A percentile compares a stretch with the other conserved stretches of the same genome.
These are phyloP conservation scores for Tetragnatha montana DNA, from an alignment of 2,888 invertebrate genomes.

Conservation along the genomic window DNA sequence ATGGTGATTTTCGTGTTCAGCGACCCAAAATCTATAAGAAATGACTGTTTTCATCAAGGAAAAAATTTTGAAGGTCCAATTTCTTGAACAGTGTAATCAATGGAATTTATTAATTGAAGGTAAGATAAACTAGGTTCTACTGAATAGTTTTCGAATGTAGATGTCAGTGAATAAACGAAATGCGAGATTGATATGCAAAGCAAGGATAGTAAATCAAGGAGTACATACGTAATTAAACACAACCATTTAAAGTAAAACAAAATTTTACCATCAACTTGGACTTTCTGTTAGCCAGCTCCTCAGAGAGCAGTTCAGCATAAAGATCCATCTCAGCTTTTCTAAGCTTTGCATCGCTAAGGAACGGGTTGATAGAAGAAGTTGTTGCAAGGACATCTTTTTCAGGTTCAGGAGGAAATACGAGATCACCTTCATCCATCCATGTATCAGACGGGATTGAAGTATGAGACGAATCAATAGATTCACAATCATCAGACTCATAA, in stretches of 20 bases:
- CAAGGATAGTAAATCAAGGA: no score
- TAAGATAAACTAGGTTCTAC: no score
- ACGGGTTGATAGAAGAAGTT: background rate
- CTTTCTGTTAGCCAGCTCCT: conserved; percentile 23
- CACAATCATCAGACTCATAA: background rate
- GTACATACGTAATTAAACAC: no score
- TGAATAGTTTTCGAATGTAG: no score
- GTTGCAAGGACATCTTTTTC: background rate
- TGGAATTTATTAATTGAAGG: no score
- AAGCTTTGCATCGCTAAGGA: background rate
- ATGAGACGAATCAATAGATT: background rate
- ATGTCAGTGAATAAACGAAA: no score
- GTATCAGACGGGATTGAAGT: background rate
- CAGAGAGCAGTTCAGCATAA: conserved; percentile 28
- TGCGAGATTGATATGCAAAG: no score
- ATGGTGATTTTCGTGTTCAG: no score
- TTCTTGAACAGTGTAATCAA: no score
- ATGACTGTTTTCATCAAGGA: no score
- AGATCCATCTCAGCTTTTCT: conserved; percentile 40
- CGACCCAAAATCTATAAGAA: no score
- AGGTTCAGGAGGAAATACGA: background rate
- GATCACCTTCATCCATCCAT: background rate
- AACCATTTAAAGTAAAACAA: background rate
- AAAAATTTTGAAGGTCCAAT: no score
- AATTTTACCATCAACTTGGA: background rate